These are phyloP conservation scores for Megaceryle alcyon DNA, from an alignment of 2,797 vertebrate species.

Conservation along the genomic window DNA sequence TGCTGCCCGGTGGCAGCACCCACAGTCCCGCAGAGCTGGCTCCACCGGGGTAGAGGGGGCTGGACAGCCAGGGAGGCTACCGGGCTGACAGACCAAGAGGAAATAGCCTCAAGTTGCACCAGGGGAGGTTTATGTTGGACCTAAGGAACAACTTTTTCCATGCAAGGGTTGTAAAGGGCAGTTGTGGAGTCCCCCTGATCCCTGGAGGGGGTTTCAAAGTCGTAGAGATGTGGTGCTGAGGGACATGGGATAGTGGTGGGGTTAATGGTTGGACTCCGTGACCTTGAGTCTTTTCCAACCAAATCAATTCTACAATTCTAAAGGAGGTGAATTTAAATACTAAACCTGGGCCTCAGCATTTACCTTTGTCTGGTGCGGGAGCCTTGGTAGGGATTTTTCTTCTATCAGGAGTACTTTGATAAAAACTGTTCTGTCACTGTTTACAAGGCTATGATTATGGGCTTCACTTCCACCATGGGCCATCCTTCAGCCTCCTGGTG, in stretches of 20 bases:
- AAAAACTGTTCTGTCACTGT: accelerated
- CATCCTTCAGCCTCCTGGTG: background rate
- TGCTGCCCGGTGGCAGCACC: background rate
- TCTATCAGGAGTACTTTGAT: background rate
- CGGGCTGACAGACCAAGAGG: background rate
- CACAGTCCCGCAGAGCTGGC: background rate
- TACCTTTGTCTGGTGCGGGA: background rate
- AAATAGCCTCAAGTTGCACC: background rate
- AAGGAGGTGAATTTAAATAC: no score
- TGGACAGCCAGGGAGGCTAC: no score
- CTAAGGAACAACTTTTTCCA: background rate
- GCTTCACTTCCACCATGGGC: background rate
- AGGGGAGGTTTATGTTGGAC: background rate
- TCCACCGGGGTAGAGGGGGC: no score
- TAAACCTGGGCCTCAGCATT: background rate
- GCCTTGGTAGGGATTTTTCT: background rate
- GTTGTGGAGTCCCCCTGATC: background rate
- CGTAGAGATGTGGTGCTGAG: background rate
- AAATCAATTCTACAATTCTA: background rate
- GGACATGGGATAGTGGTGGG: background rate
- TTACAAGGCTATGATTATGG: accelerated
- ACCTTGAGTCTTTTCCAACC: background rate
- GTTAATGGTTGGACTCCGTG: background rate
- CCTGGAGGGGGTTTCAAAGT: background rate
- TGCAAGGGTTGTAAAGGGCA: background rate